Evolutionary conservation across 2,113 vertebrate genomes (phyloP).

Genomic region (Lucifuga dentata): DNA sequence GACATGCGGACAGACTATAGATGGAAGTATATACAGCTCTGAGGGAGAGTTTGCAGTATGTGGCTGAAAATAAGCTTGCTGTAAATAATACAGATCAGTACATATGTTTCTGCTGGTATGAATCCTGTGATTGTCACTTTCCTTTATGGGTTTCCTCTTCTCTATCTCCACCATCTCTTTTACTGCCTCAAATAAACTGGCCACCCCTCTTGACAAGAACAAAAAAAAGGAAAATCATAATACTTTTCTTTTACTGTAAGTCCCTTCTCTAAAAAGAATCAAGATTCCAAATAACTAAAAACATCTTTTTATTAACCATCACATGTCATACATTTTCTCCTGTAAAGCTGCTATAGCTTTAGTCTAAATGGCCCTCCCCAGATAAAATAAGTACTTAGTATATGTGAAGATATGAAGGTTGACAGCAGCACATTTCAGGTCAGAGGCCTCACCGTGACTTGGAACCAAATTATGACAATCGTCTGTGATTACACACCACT

Average conservation of each 20-base stretch:
- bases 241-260: neutral
- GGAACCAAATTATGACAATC: constrained; percentile 68
- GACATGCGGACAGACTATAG: too few species aligned
- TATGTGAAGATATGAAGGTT: constrained; percentile 45
- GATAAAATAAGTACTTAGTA: constrained; percentile 33
- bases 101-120: constrained; percentile 26
- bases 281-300: constrained; percentile 9
- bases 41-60: constrained; percentile 5
- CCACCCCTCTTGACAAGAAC: constrained; percentile 20
- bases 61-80: neutral
- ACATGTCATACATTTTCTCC: constrained; percentile 2
- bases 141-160: constrained; percentile 23
- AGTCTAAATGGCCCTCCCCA: constrained; percentile 13
- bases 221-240: neutral
- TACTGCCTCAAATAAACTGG: constrained; percentile 14
- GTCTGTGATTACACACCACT: constrained; percentile 54
- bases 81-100: constrained; percentile 8
- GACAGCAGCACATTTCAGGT: constrained; percentile 52
- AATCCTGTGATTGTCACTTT: constrained; percentile 17
- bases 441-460: constrained; percentile 64
- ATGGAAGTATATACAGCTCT: too few species aligned
- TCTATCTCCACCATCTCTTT: constrained; percentile 23
- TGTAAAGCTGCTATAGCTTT: neutral
- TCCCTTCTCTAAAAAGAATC: neutral
- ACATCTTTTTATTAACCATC: neutral